These are phyloP conservation scores for Hyposoter didymator DNA, from an alignment of 2,888 invertebrate genomes.

Conservation along the genomic window DNA sequence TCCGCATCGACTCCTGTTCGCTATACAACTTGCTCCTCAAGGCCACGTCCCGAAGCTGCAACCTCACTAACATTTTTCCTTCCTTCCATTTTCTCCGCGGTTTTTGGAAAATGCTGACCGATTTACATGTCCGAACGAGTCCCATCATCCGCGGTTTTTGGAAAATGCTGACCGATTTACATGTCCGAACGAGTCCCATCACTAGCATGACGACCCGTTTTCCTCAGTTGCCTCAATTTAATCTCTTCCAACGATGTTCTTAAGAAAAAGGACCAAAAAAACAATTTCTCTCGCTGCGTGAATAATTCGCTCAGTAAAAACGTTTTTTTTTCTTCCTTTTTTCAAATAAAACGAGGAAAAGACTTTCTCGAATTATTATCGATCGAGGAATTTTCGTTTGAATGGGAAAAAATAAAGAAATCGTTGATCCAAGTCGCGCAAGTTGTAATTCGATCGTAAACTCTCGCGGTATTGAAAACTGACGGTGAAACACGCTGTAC, in stretches of 20 bases:
- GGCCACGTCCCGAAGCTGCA: conserved; percentile 31
- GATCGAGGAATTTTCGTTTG: not conserved
- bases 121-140: conserved; percentile 19
- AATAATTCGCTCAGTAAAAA: conserved; percentile 41
- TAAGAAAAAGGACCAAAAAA: conserved; percentile 16
- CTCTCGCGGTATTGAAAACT: conserved; percentile 46
- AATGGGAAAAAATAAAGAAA: not conserved
- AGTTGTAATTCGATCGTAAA: not conserved
- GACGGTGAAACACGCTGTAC: not conserved
- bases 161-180: conserved; percentile 31
- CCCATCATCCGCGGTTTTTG: conserved; percentile 28
- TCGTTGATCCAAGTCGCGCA: not conserved
- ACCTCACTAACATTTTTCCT: not conserved
- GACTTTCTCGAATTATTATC: not conserved
- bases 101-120: conserved; percentile 21
- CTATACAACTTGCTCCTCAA: conserved; percentile 10
- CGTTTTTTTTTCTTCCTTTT: not conserved
- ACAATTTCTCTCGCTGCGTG: conserved; percentile 9
- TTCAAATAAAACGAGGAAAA: too few relatives aligned
- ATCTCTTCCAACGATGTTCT: conserved; percentile 29
- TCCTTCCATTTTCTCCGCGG: conserved; percentile 21
- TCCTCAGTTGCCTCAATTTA: conserved; percentile 15
- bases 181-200: conserved; percentile 1
- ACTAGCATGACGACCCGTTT: conserved; percentile 32
- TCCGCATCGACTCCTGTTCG: not conserved